A percentile compares a stretch with the other conserved stretches of the same genome.
These are phyloP conservation scores for Formica exsecta DNA, from an alignment of 1,140 invertebrate species.

Conservation along the genomic window DNA sequence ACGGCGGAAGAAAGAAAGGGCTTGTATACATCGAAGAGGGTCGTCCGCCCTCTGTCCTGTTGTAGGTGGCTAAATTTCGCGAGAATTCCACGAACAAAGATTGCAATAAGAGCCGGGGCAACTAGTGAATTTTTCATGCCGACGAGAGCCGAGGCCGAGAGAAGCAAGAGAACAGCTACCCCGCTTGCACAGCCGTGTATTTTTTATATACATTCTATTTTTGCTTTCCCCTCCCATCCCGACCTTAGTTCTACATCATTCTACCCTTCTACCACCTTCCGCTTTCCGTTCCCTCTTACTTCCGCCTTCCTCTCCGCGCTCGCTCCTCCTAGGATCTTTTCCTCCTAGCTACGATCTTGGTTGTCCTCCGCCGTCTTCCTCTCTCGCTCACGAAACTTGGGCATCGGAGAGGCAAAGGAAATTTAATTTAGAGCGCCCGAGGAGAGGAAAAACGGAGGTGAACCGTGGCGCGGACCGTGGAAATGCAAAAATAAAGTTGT, in stretches of 20 bases:
- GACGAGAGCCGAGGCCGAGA: conserved; percentile 35
- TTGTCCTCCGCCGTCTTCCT: conserved; percentile 37
- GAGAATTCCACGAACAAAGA: conserved; percentile 53
- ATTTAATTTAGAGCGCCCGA: conserved; percentile 64
- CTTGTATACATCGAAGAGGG: conserved; percentile 41
- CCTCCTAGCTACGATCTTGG: conserved; percentile 13
- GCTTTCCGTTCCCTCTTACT: neutral
- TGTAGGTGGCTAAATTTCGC: conserved; percentile 59
- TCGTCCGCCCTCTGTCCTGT: conserved; percentile 43
- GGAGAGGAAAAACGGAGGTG: conserved; percentile 44
- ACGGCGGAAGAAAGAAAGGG: conserved; percentile 53
- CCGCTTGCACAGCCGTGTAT: conserved; percentile 48
- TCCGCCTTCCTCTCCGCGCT: neutral
- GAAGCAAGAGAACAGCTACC: conserved; percentile 1
- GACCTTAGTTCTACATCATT: conserved; percentile 41
- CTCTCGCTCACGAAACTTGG: conserved; percentile 34
- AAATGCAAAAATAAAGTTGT: conserved; percentile 67
- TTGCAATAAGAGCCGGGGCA: conserved; percentile 61
- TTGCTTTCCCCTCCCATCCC: conserved; percentile 24
- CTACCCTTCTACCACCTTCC: conserved; percentile 25
- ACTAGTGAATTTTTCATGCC: conserved; percentile 71
- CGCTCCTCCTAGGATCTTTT: neutral
- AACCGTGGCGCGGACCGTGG: conserved; percentile 13
- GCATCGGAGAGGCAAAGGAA: conserved; percentile 55
- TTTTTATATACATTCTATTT: conserved; percentile 64